Conservation (phyloP, 2,797 vertebrate species). For the Gobionotothen gibberifrons region DNA sequence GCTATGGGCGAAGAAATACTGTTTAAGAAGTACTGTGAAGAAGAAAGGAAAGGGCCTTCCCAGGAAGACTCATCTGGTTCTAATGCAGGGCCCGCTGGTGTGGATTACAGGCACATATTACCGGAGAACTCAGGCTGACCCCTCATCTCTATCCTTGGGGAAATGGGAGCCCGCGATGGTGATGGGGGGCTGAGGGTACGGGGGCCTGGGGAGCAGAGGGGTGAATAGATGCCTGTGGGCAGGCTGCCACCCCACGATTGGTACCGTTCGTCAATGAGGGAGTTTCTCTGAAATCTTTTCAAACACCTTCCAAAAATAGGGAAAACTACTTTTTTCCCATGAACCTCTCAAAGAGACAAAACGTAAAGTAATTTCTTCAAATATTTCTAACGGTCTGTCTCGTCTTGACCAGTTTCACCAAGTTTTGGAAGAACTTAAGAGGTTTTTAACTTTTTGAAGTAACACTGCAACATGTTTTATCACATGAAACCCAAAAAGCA, state of each 20-base stretch:
- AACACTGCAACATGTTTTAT: constrained; percentile 61
- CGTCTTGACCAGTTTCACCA: constrained; percentile 8
- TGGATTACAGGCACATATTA: constrained; percentile 86
- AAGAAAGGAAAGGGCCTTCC: constrained; percentile 70
- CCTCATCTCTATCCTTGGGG: constrained; percentile 75
- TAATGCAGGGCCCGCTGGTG: constrained; percentile 82
- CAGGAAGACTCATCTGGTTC: constrained; percentile 83
- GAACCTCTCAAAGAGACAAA: constrained; percentile 15
- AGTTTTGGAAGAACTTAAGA: constrained; percentile 49
- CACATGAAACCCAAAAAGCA: constrained; percentile 65
- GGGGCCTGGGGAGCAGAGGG: constrained; percentile 52
- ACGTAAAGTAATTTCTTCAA: constrained; percentile 34
- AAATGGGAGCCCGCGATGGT: constrained; percentile 74
- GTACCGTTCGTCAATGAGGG: constrained; percentile 46
- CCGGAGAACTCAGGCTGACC: constrained; percentile 84
- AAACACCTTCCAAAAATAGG: constrained; percentile 34
- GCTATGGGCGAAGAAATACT: constrained; percentile 52
- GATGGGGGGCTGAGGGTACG: constrained; percentile 62
- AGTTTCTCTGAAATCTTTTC: constrained; percentile 53
- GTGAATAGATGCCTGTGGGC: constrained; percentile 60
- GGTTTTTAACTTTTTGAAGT: constrained; percentile 62
- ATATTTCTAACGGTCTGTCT: constrained; percentile 52
- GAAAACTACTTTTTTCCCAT: constrained; percentile 20
- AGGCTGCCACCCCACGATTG: constrained; percentile 64
- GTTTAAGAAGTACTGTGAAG: constrained; percentile 49